Evolutionary conservation across 2,888 invertebrate genomes (phyloP).

Genomic region (Perdita meconis): DNA sequence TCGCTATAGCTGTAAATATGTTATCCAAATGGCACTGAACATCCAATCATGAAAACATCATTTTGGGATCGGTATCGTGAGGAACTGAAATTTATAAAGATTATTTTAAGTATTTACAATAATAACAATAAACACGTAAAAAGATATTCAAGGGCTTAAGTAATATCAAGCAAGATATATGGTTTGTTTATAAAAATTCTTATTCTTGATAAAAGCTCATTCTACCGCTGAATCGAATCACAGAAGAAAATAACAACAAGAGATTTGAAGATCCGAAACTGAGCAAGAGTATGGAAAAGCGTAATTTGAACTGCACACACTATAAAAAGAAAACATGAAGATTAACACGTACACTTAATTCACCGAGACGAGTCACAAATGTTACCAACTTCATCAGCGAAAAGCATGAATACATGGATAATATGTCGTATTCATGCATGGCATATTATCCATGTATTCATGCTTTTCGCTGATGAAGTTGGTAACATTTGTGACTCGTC

Average conservation of each 20-base stretch:
- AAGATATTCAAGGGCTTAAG: not conserved
- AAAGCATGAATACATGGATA: no score
- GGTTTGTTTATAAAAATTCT: slow-evolving; percentile 40
- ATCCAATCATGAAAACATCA: not conserved
- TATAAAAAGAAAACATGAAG: slow-evolving; percentile 17
- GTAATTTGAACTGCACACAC: not conserved
- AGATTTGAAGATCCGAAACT: slow-evolving; percentile 4
- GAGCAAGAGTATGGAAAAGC: slow-evolving; percentile 21
- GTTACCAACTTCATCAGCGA: no score
- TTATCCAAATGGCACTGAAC: slow-evolving; percentile 48
- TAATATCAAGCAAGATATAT: not conserved
- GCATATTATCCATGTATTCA: no score
- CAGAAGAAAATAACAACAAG: slow-evolving; percentile 47
- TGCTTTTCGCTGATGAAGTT: no score
- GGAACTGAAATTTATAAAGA: not conserved
- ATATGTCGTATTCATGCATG: no score
- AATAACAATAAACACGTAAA: not conserved
- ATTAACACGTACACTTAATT: not conserved
- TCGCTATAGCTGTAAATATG: slow-evolving; percentile 61
- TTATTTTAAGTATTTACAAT: not conserved
- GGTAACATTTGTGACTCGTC: no score
- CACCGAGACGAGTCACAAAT: no score
- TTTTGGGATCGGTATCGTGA: not conserved
- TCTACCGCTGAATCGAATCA: slow-evolving; percentile 50
- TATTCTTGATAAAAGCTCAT: slow-evolving; percentile 48